These are phyloP conservation scores for Prorops nasuta DNA, from an alignment of 1,140 invertebrate genomes.

Conservation along the genomic window DNA sequence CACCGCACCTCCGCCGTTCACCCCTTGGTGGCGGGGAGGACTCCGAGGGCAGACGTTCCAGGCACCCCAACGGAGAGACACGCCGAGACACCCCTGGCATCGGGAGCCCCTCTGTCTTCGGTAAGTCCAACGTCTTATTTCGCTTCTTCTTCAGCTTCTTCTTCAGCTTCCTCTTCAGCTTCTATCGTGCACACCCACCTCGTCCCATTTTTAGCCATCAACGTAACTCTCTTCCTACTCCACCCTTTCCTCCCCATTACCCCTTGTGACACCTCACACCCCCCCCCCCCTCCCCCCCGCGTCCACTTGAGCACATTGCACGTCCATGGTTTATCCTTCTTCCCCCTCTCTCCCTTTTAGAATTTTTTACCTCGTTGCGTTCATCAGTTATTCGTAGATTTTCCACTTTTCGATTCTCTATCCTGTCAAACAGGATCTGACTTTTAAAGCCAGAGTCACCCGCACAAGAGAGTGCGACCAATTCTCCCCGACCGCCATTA, in stretches of 20 bases:
- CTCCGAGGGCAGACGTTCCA: slow-evolving; percentile 58
- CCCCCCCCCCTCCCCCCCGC: no score
- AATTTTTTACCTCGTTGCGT: not conserved
- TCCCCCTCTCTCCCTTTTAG: not conserved
- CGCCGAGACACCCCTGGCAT: slow-evolving; percentile 55
- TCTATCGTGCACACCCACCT: no score
- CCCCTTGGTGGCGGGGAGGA: slow-evolving; percentile 56
- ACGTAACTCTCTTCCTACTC: no score
- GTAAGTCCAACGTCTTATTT: slow-evolving; percentile 42
- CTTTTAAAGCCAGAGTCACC: no score
- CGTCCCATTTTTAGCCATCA: no score
- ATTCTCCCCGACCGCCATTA: no score
- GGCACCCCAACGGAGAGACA: slow-evolving; percentile 58
- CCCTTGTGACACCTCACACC: no score
- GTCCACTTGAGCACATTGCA: no score
- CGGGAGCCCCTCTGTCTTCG: slow-evolving; percentile 53
- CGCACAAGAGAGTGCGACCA: no score
- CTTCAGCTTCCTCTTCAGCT: slow-evolving; percentile 6
- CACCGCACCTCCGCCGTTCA: not conserved
- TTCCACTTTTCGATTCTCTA: not conserved
- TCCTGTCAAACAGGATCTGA: no score
- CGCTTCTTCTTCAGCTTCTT: slow-evolving; percentile 2
- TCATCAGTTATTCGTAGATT: not conserved
- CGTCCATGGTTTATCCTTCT: not conserved
- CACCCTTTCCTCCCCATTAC: no score